Evolutionary conservation across 2,797 vertebrate species (phyloP).

Genomic region (Tiaroga cobitis): DNA sequence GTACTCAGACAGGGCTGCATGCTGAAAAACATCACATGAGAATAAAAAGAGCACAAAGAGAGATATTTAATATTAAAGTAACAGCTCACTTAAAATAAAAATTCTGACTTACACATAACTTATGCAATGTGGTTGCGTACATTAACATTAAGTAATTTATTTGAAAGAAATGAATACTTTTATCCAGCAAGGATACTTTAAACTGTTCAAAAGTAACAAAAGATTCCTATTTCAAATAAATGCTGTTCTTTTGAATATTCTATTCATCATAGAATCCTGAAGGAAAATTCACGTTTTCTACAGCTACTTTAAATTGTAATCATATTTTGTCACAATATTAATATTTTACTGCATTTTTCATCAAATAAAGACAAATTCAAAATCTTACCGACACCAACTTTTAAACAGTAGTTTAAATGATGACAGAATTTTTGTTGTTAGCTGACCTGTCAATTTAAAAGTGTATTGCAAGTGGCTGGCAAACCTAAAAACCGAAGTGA

Average conservation of each 20-base stretch:
- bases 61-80: not conserved
- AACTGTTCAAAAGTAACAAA: not conserved
- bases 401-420: not conserved
- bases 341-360: not conserved
- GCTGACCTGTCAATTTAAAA: not conserved
- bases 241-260: not conserved
- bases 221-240: not conserved
- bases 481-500: not conserved
- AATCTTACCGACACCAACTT: not conserved
- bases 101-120: not conserved
- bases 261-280: not conserved
- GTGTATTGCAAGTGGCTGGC: not conserved
- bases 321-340: not conserved
- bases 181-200: not conserved
- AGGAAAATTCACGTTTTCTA: not conserved
- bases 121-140: not conserved
- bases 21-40: constrained; percentile 72
- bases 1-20: constrained; percentile 90
- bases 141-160: not conserved
- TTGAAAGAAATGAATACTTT: not conserved
- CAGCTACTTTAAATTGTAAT: not conserved
- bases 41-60: constrained; percentile 7
- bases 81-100: not conserved
- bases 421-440: not conserved
- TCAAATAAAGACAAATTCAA: not conserved